These are phyloP conservation scores for Aphelenchoides besseyi DNA, from an alignment of 1,140 invertebrate species.

Conservation along the genomic window DNA sequence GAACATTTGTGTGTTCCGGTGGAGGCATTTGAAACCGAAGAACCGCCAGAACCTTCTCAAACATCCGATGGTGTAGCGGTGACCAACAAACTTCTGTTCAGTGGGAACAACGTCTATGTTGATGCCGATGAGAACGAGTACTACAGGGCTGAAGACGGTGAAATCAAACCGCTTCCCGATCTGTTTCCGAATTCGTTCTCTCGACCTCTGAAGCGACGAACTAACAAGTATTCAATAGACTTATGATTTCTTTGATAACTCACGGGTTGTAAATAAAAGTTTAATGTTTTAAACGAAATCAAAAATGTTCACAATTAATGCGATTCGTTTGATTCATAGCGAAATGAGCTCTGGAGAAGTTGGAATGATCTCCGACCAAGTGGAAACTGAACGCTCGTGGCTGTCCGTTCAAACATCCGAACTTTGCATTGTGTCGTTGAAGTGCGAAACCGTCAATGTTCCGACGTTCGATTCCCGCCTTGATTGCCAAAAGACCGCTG, in stretches of 20 bases:
- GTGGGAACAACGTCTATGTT: too few species aligned
- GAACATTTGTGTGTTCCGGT: slow-evolving; percentile 10
- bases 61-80: too few species aligned
- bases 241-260: not conserved
- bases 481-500: not conserved
- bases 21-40: not conserved
- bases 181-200: not conserved
- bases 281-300: slow-evolving; percentile 2
- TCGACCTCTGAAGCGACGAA: not conserved
- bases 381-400: not conserved
- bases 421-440: not conserved
- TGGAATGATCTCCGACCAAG: not conserved
- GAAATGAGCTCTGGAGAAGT: not conserved
- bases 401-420: slow-evolving; percentile 6
- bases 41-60: too few species aligned
- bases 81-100: too few species aligned
- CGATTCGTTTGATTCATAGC: not conserved
- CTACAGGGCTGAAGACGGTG: not conserved
- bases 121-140: not conserved
- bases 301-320: not conserved
- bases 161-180: not conserved
- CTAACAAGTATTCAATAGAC: slow-evolving; percentile 1
- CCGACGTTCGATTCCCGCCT: not conserved
- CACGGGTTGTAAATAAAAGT: not conserved
- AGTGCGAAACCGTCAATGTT: slow-evolving; percentile 1